Evolutionary conservation across 2,888 invertebrate species (phyloP).

Genomic region (Drosophila meridionalis): DNA sequence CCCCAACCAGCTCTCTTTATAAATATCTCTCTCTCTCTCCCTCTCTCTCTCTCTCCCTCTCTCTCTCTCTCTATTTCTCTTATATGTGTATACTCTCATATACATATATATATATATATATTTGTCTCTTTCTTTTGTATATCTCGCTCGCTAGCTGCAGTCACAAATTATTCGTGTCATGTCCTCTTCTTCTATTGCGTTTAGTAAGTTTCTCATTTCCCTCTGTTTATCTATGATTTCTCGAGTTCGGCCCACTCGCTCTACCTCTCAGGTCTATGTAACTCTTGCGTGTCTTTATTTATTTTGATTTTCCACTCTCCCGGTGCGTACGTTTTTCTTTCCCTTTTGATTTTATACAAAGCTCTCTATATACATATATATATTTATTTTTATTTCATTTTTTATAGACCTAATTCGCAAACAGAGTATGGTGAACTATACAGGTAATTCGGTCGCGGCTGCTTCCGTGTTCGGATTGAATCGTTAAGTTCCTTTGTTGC

Average conservation of each 20-base stretch:
- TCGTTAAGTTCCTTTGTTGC: slow-evolving; percentile 37
- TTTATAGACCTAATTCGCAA: slow-evolving; percentile 85
- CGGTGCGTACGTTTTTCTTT: slow-evolving; percentile 18
- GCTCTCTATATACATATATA: slow-evolving; percentile 49
- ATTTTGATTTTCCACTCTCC: neutral
- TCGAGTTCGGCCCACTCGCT: slow-evolving; percentile 2
- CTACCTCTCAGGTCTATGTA: slow-evolving; percentile 1
- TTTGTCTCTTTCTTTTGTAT: slow-evolving; percentile 33
- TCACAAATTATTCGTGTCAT: slow-evolving; percentile 35
- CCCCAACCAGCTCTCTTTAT: slow-evolving; percentile 10
- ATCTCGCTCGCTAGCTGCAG: slow-evolving; percentile 46
- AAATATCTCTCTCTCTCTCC: slow-evolving; percentile 16
- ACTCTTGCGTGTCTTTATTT: neutral
- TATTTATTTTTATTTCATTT: slow-evolving; percentile 54
- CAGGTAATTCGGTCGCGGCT: slow-evolving; percentile 83
- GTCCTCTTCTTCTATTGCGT: slow-evolving; percentile 39
- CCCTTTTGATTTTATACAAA: slow-evolving; percentile 53
- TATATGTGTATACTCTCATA: neutral
- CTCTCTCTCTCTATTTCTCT: neutral
- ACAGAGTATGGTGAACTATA: slow-evolving; percentile 83
- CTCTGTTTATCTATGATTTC: slow-evolving; percentile 25
- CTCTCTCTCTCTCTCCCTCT: slow-evolving; percentile 20
- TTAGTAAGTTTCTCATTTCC: slow-evolving; percentile 52
- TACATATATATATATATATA: slow-evolving; percentile 14
- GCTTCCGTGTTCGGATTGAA: slow-evolving; percentile 39